phyloP scores from a whole-genome alignment of 2,113 vertebrate species.

The Macquaria ambigua region DNA sequence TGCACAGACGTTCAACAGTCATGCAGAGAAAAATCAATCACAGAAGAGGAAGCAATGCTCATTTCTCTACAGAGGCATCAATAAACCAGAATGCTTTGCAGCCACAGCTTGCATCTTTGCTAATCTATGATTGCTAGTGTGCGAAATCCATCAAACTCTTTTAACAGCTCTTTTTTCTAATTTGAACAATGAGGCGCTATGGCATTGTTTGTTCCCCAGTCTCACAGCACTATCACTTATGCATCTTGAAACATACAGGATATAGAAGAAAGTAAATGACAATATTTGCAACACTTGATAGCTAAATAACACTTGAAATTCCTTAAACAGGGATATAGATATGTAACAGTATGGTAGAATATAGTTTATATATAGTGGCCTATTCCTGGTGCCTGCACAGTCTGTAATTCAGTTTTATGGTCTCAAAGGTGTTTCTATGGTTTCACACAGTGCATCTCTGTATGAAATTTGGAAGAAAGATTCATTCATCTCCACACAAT shows the following conservation, averaged over 20 bases:
- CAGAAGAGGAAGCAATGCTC: slow-evolving; percentile 34
- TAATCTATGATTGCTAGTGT: slow-evolving; percentile 37
- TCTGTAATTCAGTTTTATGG: slow-evolving; percentile 37
- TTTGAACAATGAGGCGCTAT: slow-evolving; percentile 26
- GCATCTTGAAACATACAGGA: slow-evolving; percentile 4
- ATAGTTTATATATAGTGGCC: not conserved
- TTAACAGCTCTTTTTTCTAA: slow-evolving; percentile 16
- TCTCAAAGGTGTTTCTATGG: slow-evolving; percentile 63
- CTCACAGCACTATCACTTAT: slow-evolving; percentile 19
- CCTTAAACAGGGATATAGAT: not conserved
- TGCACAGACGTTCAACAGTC: slow-evolving; percentile 19
- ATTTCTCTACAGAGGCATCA: slow-evolving; percentile 43
- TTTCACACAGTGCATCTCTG: slow-evolving; percentile 62
- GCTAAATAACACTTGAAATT: slow-evolving; percentile 10
- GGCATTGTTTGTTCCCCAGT: slow-evolving; percentile 24
- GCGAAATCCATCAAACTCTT: slow-evolving; percentile 39
- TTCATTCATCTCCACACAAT: slow-evolving; percentile 71
- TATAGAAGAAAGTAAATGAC: not conserved
- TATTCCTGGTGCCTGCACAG: slow-evolving; percentile 9
- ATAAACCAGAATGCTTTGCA: slow-evolving; percentile 38
- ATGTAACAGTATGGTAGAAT: not conserved
- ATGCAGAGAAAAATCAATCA: slow-evolving; percentile 30
- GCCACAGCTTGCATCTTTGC: slow-evolving; percentile 32
- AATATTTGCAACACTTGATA: slow-evolving; percentile 7
- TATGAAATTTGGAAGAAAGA: slow-evolving; percentile 70